phyloP scores from a whole-genome alignment of 2,113 vertebrate genomes.

The Aegithalos caudatus region DNA sequence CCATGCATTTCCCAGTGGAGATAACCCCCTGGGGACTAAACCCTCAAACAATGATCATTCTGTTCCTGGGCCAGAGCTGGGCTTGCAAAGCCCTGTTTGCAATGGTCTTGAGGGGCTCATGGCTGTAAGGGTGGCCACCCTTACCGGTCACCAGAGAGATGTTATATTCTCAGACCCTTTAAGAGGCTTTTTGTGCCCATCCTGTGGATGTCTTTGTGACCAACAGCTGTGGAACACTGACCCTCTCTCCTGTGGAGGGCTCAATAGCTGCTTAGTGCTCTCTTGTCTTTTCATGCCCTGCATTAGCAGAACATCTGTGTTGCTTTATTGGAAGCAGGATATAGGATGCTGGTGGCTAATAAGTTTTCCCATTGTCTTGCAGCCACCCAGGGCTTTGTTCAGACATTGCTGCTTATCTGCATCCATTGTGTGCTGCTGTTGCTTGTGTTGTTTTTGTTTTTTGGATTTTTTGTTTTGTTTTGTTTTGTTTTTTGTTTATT shows the following conservation, averaged over 20 bases:
- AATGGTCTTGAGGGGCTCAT: accelerated
- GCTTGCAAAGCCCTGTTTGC: not conserved
- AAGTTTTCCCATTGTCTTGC: conserved; percentile 34
- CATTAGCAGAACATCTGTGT: conserved; percentile 36
- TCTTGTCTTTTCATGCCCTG: not conserved
- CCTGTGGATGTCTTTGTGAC: not conserved
- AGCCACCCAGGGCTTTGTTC: conserved; percentile 23
- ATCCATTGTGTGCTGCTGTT: conserved; percentile 16
- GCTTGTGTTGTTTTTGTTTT: too few species aligned
- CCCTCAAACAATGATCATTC: not conserved
- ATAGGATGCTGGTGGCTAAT: conserved; percentile 37
- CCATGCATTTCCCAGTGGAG: not conserved
- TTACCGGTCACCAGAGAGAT: not conserved
- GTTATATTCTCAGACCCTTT: not conserved
- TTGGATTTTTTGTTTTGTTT: too few species aligned
- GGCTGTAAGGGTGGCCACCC: not conserved
- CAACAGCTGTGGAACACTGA: not conserved
- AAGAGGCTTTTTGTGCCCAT: not conserved
- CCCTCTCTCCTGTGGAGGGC: not conserved
- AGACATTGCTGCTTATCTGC: conserved; percentile 36
- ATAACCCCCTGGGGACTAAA: not conserved
- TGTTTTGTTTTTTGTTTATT: not conserved
- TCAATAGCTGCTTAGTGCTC: not conserved
- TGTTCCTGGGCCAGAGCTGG: not conserved
- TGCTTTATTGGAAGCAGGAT: conserved; percentile 17